phyloP scores from a whole-genome alignment of 2,113 vertebrate genomes.

The Leptosomus discolor region DNA sequence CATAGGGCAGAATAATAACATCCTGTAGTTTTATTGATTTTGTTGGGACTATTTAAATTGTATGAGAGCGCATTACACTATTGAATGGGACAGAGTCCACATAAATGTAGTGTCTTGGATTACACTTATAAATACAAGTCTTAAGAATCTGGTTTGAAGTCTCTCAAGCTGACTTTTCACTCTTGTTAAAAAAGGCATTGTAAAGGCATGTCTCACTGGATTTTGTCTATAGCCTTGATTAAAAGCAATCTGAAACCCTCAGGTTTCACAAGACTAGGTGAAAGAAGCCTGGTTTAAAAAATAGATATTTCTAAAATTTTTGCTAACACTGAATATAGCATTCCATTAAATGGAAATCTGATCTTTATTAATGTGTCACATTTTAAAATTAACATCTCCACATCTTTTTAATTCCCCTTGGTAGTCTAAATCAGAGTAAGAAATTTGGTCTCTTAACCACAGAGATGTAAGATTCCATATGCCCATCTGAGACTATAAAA shows the following conservation, averaged over 20 bases:
- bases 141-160: not conserved
- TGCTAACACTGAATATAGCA: not conserved
- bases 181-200: not conserved
- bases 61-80: not conserved
- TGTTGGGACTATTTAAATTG: not conserved
- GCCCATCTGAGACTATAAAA: not conserved
- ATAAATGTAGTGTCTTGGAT: not conserved
- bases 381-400: not conserved
- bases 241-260: not conserved
- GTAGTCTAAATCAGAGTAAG: not conserved
- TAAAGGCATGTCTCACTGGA: not conserved
- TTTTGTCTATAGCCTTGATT: not conserved
- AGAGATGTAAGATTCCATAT: not conserved
- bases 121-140: not conserved
- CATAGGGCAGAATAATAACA: not conserved
- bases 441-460: not conserved
- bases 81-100: not conserved
- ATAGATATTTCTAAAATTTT: not conserved
- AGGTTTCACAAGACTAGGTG: not conserved
- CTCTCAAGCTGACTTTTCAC: not conserved
- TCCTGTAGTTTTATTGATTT: not conserved
- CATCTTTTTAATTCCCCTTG: not conserved
- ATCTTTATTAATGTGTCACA: not conserved
- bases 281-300: not conserved
- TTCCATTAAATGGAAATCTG: not conserved